phyloP scores from a whole-genome alignment of 2,797 vertebrate species.

The Poecilia gillii region DNA sequence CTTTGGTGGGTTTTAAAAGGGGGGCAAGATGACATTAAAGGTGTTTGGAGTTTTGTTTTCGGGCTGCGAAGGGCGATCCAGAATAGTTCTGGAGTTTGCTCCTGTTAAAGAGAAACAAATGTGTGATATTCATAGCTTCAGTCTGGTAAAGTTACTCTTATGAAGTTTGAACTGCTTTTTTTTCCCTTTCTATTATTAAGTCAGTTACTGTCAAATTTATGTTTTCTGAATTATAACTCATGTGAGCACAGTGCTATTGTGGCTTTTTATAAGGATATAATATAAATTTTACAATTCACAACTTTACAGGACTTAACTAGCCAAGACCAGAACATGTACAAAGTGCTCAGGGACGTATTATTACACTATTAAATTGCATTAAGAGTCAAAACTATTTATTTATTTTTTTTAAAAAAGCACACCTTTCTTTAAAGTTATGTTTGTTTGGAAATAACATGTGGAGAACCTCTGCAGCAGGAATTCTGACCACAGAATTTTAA shows the following conservation, averaged over 20 bases:
- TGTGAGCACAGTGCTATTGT: background rate
- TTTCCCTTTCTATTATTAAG: background rate
- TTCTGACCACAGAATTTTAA: background rate
- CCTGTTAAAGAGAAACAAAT: background rate
- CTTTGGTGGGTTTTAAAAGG: constrained; percentile 42
- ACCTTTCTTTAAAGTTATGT: background rate
- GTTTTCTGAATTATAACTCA: background rate
- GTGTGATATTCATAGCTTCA: background rate
- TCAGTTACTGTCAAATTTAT: background rate
- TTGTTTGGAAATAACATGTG: background rate
- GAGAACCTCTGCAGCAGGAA: background rate
- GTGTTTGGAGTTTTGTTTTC: constrained; percentile 30
- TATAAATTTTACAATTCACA: background rate
- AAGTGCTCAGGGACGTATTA: background rate
- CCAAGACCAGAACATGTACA: background rate
- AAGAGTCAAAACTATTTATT: background rate
- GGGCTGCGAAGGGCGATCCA: background rate
- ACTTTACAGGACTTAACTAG: background rate
- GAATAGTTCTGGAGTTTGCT: background rate
- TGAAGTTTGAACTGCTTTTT: background rate
- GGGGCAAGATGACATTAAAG: constrained; percentile 51
- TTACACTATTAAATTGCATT: background rate
- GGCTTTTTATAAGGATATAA: background rate
- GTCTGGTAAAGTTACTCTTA: background rate
- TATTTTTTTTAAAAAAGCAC: background rate